Conservation (phyloP, 2,113 vertebrate species). For the Gymnarchus niloticus region DNA sequence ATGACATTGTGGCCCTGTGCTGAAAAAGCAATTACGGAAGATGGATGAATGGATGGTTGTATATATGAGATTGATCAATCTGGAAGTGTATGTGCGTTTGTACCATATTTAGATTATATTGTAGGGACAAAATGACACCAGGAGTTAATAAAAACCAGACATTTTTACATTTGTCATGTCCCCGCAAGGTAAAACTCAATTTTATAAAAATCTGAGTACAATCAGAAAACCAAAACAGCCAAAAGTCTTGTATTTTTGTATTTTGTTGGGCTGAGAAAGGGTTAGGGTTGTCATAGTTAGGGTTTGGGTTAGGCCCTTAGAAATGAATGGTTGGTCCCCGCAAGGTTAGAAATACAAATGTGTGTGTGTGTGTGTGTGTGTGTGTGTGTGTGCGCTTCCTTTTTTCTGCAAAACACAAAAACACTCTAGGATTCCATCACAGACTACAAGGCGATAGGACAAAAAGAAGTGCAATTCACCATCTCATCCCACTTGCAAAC, state of each 20-base stretch:
- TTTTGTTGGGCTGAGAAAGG: too few relatives aligned
- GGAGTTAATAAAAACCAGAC: too few relatives aligned
- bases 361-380: background rate
- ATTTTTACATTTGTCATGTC: background rate
- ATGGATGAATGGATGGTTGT: background rate
- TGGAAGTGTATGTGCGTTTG: background rate
- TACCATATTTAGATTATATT: background rate
- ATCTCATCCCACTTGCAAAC: background rate
- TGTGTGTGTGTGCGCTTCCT: background rate
- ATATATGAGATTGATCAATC: too few relatives aligned
- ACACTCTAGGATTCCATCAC: background rate
- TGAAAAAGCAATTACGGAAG: background rate
- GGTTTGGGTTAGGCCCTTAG: too few relatives aligned
- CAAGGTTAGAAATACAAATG: too few relatives aligned
- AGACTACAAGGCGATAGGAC: background rate
- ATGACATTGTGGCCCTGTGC: background rate
- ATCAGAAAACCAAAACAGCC: background rate
- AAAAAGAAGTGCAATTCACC: background rate
- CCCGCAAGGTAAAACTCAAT: too few relatives aligned
- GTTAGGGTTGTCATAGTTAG: too few relatives aligned
- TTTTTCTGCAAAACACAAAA: background rate
- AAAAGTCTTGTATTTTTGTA: too few relatives aligned
- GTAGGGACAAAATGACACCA: background rate
- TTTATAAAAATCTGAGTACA: too few relatives aligned
- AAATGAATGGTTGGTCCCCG: too few relatives aligned